Conservation (phyloP, 2,888 invertebrate species). For the Hylaea fasciaria region DNA sequence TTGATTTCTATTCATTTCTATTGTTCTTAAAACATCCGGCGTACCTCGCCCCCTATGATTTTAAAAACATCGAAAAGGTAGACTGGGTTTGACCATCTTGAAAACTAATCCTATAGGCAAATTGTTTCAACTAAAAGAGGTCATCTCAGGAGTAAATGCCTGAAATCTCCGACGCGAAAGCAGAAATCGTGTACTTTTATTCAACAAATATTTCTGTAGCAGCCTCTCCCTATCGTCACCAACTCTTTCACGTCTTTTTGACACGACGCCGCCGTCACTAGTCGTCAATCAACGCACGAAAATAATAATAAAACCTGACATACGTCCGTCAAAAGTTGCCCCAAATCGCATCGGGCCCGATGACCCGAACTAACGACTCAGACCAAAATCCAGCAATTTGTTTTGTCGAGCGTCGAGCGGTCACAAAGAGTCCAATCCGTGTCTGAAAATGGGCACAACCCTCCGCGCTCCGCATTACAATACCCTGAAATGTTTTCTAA, state of each 20-base stretch:
- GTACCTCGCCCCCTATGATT: no score
- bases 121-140: no score
- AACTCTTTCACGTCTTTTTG: constrained; percentile 15
- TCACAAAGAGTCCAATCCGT: constrained; percentile 46
- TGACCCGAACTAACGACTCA: constrained; percentile 82
- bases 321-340: constrained; percentile 79
- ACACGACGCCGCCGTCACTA: constrained; percentile 39
- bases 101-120: no score
- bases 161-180: no score
- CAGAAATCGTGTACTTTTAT: no score
- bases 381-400: constrained; percentile 78
- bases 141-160: no score
- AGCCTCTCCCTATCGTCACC: constrained; percentile 9
- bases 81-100: no score
- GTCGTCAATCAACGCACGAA: constrained; percentile 72
- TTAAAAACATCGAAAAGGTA: no score
- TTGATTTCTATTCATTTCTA: no score
- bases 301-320: constrained; percentile 76
- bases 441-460: constrained; percentile 45
- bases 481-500: constrained; percentile 50
- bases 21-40: no score
- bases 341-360: constrained; percentile 82
- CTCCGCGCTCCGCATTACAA: constrained; percentile 29
- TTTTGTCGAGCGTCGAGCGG: constrained; percentile 31
- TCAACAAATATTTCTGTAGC: not conserved